Evolutionary conservation across 2,888 invertebrate genomes (phyloP).

Genomic region (Drosophila longiperda): DNA sequence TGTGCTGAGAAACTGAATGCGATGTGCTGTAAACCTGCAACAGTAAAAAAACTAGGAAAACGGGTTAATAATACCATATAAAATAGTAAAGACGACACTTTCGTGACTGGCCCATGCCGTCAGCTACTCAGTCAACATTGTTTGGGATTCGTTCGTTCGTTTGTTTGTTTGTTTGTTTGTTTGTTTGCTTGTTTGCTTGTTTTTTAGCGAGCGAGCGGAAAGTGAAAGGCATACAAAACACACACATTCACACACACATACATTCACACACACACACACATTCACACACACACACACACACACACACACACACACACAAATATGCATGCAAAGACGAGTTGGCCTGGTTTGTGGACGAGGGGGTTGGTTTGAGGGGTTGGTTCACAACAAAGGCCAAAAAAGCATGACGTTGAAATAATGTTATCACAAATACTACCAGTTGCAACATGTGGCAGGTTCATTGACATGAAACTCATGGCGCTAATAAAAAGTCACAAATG

Average conservation of each 20-base stretch:
- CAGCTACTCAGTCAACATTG: constrained; percentile 49
- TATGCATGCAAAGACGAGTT: constrained; percentile 21
- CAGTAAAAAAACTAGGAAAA: constrained; percentile 71
- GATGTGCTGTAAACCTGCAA: constrained; percentile 22
- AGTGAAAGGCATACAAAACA: constrained; percentile 65
- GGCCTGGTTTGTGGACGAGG: constrained; percentile 4
- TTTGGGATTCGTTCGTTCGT: constrained; percentile 52
- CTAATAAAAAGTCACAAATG: constrained; percentile 64
- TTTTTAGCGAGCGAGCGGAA: constrained; percentile 50
- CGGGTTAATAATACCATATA: constrained; percentile 81
- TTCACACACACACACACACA: neutral
- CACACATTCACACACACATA: constrained; percentile 3
- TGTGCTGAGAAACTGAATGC: constrained; percentile 43
- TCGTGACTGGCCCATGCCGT: constrained; percentile 70
- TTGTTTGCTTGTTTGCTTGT: constrained; percentile 34
- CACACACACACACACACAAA: constrained; percentile 4
- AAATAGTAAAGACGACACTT: constrained; percentile 77
- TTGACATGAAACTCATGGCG: constrained; percentile 53
- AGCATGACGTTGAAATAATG: constrained; percentile 59
- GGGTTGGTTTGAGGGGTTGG: neutral
- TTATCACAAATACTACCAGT: constrained; percentile 47
- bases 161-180: constrained; percentile 43
- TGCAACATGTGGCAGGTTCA: constrained; percentile 62
- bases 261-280: neutral
- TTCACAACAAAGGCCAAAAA: constrained; percentile 45